A percentile compares a stretch with the other conserved stretches of the same genome.
phyloP scores from a whole-genome alignment of 2,888 invertebrate genomes.

The Schrankia costaestrigalis region DNA sequence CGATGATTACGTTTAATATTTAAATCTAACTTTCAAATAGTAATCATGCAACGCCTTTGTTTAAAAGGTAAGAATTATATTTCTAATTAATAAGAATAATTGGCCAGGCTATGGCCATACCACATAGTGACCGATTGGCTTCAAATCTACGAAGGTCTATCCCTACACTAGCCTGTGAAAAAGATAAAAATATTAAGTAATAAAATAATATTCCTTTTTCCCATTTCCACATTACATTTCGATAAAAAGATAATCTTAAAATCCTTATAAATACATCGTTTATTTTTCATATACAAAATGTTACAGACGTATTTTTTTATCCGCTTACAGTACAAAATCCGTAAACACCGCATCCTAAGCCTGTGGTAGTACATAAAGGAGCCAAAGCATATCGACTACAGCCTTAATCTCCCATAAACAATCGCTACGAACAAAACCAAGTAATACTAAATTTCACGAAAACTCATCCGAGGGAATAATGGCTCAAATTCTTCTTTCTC shows the following conservation, averaged over 20 bases:
- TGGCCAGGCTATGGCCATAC: no score
- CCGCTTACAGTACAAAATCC: slow-evolving; percentile 44
- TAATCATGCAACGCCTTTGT: no score
- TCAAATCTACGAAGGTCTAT: no score
- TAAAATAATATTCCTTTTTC: slow-evolving; percentile 15
- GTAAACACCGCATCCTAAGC: slow-evolving; percentile 48
- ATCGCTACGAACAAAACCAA: slow-evolving; percentile 56
- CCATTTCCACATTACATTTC: slow-evolving; percentile 29
- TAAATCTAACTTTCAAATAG: no score
- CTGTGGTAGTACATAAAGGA: slow-evolving; percentile 41
- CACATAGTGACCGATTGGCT: no score
- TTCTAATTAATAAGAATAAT: no score
- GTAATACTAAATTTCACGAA: slow-evolving; percentile 59
- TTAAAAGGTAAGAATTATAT: no score
- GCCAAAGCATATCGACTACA: slow-evolving; percentile 45
- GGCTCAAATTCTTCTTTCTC: slow-evolving; percentile 53
- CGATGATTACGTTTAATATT: no score
- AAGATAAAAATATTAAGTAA: no score
- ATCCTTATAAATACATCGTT: slow-evolving; percentile 38
- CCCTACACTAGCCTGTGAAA: no score
- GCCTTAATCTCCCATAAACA: slow-evolving; percentile 67
- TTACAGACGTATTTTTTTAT: slow-evolving; percentile 49
- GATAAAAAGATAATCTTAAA: slow-evolving; percentile 42
- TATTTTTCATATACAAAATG: slow-evolving; percentile 47
- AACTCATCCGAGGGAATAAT: slow-evolving; percentile 62